Conservation (phyloP, 2,113 vertebrate genomes). For the Excalfactoria chinensis region DNA sequence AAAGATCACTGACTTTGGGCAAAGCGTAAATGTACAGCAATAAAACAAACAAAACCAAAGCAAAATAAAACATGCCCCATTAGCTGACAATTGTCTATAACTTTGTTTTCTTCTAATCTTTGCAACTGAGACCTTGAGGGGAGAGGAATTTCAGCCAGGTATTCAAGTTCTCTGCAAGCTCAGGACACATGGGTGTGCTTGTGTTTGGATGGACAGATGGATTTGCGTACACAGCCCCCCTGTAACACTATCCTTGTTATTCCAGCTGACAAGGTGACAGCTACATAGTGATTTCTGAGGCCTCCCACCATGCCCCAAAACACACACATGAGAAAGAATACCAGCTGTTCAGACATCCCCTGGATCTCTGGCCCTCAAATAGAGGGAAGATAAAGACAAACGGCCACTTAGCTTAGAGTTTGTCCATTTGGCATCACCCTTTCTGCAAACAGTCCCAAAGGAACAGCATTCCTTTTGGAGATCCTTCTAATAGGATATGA, state of each 20-base stretch:
- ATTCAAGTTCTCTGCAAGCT: background rate
- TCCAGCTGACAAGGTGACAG: slow-evolving; percentile 58
- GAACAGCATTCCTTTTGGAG: background rate
- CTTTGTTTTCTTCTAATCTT: slow-evolving; percentile 9
- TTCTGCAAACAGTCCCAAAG: background rate
- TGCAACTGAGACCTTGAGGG: background rate
- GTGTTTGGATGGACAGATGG: background rate
- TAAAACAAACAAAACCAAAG: background rate
- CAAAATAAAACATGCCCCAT: background rate
- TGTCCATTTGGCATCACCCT: accelerated
- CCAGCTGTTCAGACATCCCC: slow-evolving; percentile 29
- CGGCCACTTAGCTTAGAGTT: background rate
- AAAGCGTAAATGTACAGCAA: background rate
- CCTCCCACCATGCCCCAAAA: slow-evolving; percentile 17
- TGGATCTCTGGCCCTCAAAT: background rate
- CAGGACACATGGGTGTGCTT: background rate
- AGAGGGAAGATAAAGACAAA: slow-evolving; percentile 24
- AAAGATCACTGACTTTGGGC: background rate
- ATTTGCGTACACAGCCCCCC: background rate
- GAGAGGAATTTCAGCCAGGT: background rate
- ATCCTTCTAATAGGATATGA: background rate
- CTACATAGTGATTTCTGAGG: slow-evolving; percentile 22
- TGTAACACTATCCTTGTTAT: slow-evolving; percentile 63
- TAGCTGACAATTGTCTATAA: slow-evolving; percentile 20
- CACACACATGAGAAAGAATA: background rate